Conservation (phyloP, 2,113 vertebrate species). For the Lichenostomus cassidix region DNA sequence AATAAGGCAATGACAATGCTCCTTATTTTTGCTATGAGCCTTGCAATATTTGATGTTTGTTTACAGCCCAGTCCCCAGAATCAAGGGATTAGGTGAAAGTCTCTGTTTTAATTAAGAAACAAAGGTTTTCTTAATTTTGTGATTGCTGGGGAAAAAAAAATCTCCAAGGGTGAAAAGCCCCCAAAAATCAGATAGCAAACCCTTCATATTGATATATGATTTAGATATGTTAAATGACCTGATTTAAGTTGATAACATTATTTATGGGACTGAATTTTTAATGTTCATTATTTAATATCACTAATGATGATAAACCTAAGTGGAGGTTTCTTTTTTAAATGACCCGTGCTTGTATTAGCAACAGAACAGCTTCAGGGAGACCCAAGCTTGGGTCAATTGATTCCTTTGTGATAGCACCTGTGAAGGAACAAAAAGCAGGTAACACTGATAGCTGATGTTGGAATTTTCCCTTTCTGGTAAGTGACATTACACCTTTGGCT, state of each 20-base stretch:
- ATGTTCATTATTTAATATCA: background rate
- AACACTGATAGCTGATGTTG: background rate
- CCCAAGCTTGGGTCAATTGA: background rate
- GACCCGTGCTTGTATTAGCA: background rate
- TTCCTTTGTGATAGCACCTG: background rate
- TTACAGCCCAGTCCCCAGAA: background rate
- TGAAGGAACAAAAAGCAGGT: background rate
- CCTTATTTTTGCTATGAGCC: background rate
- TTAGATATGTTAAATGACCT: background rate
- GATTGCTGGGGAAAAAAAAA: background rate
- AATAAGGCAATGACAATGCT: background rate
- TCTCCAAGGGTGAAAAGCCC: background rate
- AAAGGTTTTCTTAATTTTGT: background rate
- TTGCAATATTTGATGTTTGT: background rate
- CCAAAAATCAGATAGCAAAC: background rate
- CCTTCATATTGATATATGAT: background rate
- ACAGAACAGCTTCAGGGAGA: background rate
- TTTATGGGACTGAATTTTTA: background rate
- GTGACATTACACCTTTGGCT: background rate
- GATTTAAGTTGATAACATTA: background rate
- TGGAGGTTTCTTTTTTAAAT: background rate
- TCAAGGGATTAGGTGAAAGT: background rate
- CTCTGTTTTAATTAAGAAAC: conserved; percentile 30
- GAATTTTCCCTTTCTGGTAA: background rate
- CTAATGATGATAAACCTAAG: background rate